Conservation (phyloP, 2,888 invertebrate genomes). For the Salticus scenicus region DNA sequence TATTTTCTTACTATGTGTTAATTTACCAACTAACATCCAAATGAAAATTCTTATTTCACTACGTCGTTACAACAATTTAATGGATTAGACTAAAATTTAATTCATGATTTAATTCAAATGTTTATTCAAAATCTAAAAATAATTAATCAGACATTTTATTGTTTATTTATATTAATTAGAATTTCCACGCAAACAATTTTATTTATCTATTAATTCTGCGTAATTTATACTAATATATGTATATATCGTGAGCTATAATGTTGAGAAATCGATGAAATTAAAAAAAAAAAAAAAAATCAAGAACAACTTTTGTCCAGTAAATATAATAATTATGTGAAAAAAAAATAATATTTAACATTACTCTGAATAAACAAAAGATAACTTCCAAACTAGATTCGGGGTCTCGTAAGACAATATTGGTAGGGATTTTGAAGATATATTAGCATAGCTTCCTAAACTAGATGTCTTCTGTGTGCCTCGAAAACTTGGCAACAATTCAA, state of each 20-base stretch:
- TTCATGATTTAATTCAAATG: too few relatives aligned
- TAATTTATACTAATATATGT: neutral
- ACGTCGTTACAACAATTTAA: too few relatives aligned
- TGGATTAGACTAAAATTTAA: too few relatives aligned
- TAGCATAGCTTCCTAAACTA: too few relatives aligned
- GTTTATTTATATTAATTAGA: neutral
- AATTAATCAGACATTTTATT: neutral
- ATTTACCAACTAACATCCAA: slow-evolving; percentile 43
- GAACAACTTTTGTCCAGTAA: neutral
- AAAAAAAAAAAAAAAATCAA: neutral
- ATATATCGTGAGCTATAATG: neutral
- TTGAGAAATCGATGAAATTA: neutral
- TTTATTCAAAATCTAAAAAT: neutral
- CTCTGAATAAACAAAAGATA: slow-evolving; percentile 13
- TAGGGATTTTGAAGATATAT: slow-evolving; percentile 34
- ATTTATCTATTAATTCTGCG: neutral
- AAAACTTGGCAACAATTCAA: too few relatives aligned
- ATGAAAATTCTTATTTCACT: neutral
- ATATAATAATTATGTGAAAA: neutral
- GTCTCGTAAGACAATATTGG: slow-evolving; percentile 25
- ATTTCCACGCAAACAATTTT: neutral
- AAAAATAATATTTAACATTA: too few relatives aligned
- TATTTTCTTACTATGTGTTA: slow-evolving; percentile 40
- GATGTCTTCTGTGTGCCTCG: too few relatives aligned
- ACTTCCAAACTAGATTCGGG: neutral